Evolutionary conservation across 1,140 invertebrate species (phyloP).

Genomic region (Ruditapes philippinarum): DNA sequence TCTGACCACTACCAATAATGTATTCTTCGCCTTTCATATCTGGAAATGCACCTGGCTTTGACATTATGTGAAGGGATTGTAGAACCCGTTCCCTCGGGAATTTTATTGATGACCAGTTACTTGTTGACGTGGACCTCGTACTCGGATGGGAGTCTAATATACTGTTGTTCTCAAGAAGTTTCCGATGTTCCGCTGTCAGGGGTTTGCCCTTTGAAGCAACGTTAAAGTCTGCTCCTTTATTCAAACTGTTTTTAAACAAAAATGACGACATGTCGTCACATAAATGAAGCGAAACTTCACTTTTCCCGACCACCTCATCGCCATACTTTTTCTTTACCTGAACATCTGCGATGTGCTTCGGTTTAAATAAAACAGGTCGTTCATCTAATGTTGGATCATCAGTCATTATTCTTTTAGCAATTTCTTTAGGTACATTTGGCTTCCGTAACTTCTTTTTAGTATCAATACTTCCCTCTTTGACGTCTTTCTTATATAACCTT

Average conservation of each 20-base stretch:
- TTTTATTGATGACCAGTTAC: conserved; percentile 69
- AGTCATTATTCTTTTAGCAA: conserved; percentile 71
- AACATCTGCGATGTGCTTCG: conserved; percentile 82
- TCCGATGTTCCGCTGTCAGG: neutral
- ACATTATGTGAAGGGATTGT: conserved; percentile 74
- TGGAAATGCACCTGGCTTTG: conserved; percentile 72
- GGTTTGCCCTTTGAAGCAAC: conserved; percentile 27
- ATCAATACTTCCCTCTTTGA: conserved; percentile 72
- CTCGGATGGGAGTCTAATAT: conserved; percentile 52
- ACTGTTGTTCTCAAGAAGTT: conserved; percentile 45
- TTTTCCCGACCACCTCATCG: conserved; percentile 71
- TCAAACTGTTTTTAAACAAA: conserved; percentile 78
- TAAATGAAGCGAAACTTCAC: conserved; percentile 80
- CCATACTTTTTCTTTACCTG: conserved; percentile 82
- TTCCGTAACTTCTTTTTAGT: conserved; percentile 73
- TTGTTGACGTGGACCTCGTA: conserved; percentile 25
- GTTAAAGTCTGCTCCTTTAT: conserved; percentile 28
- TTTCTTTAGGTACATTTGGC: conserved; percentile 77
- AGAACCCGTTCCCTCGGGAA: conserved; percentile 74
- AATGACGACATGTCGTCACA: conserved; percentile 81
- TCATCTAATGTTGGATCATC: conserved; percentile 73
- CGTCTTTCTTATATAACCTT: conserved; percentile 63
- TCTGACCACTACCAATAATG: conserved; percentile 52
- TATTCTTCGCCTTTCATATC: conserved; percentile 76
- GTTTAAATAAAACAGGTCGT: conserved; percentile 83